A percentile compares a stretch with the other conserved stretches of the same genome.
Evolutionary conservation across 2,888 invertebrate species (phyloP).

Genomic region (Agrilus biguttatus): DNA sequence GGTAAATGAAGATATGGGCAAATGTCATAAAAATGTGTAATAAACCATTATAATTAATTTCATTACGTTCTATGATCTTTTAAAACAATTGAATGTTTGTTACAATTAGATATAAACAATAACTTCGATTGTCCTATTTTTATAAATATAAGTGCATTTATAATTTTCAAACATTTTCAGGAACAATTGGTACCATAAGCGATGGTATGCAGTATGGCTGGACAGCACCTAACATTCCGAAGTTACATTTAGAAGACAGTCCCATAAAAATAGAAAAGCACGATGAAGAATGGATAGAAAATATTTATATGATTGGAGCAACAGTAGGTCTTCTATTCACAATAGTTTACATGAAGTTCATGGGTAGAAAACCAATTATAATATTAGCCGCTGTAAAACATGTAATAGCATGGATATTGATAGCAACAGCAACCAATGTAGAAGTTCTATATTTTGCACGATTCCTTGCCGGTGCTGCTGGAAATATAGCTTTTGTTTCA

Average conservation of each 20-base stretch:
- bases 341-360: conserved; percentile 22
- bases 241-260: conserved; percentile 17
- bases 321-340: conserved; percentile 23
- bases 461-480: conserved; percentile 26
- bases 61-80: too few relatives aligned
- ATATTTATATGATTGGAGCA: conserved; percentile 19
- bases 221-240: conserved; percentile 26
- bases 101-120: too few relatives aligned
- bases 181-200: conserved; percentile 24
- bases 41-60: too few relatives aligned
- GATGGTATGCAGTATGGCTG: conserved; percentile 33
- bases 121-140: too few relatives aligned
- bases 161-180: conserved; percentile 14
- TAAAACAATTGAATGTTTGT: too few relatives aligned
- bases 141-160: too few relatives aligned
- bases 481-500: conserved; percentile 29
- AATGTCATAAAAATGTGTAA: too few relatives aligned
- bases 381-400: conserved; percentile 20
- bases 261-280: conserved; percentile 19
- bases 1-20: too few relatives aligned
- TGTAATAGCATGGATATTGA: conserved; percentile 24
- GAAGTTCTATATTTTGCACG: conserved; percentile 24
- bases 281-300: conserved; percentile 19
- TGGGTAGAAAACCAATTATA: conserved; percentile 24
- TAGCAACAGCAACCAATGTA: conserved; percentile 21